phyloP scores from a whole-genome alignment of 2,888 invertebrate genomes.

The Cylloceria caligata region DNA sequence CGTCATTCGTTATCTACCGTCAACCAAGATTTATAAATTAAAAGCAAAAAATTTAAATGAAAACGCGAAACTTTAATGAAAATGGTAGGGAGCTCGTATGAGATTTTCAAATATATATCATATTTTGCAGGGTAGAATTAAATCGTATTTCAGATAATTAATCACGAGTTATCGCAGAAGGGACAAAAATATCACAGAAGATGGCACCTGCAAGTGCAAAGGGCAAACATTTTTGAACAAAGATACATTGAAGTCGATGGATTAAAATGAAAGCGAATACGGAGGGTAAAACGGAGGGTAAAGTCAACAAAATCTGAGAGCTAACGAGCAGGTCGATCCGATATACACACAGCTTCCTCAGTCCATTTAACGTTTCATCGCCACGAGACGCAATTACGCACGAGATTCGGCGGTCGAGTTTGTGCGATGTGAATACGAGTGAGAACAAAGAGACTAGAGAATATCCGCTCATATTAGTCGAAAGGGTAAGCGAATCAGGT shows the following conservation, averaged over 20 bases:
- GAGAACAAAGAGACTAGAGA: constrained; percentile 21
- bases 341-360: constrained; percentile 34
- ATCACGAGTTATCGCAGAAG: background rate
- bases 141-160: too few species aligned
- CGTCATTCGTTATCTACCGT: constrained; percentile 17
- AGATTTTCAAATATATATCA: too few species aligned
- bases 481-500: constrained; percentile 12
- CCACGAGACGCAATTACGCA: constrained; percentile 45
- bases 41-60: background rate
- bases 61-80: too few species aligned
- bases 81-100: too few species aligned
- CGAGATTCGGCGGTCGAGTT: constrained; percentile 32
- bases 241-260: background rate
- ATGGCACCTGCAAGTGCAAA: background rate
- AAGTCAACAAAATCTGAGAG: constrained; percentile 71
- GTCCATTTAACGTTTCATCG: constrained; percentile 40
- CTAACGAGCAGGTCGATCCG: constrained; percentile 63
- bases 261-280: background rate
- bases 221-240: background rate
- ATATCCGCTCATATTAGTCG: constrained; percentile 26
- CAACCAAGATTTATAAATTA: constrained; percentile 3
- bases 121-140: too few species aligned
- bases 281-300: constrained; percentile 42
- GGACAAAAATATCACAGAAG: background rate
- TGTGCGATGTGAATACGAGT: background rate